Base-by-base conservation (phyloP, 2,113 vertebrate genomes). In the Bagarius yarrelli region DNA sequence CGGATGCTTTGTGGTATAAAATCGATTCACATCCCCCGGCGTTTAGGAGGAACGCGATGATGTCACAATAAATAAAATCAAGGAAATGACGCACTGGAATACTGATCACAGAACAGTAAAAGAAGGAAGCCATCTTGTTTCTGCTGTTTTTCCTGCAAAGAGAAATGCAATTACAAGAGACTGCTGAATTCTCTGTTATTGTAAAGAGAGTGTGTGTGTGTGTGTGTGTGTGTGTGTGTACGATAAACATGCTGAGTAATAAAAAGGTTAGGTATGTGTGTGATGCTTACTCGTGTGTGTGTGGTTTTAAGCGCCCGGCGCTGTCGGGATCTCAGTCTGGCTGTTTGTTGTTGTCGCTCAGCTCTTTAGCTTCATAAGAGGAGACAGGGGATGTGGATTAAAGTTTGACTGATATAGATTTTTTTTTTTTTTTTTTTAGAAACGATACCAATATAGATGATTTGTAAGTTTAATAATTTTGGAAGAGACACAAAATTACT, bases 21-120 rank as follows among this genome's bases (percentile, higher is more conserved):
- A 50, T 12, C 1, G 78, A 71, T 47, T 59, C 53, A 78, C 57
- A 19, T 34, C 64, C 36, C 21, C 36, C 13, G 12, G n/a, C 9
- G 23, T 57, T 70, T 19, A 53, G 25, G 50, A 73, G n/a, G 21
- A 53, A 30, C 13, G 70, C 4, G 25, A 27, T 0, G 55, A 8
- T 47, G 47, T 52, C 61, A 21, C 55, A 71, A 50, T 30, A 71
- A 61, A 72, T 72, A 72, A 72, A 80, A 47, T 40, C 32, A n/a
- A 52, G 1, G 53, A 6, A n/a, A 30, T 52, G 78, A 34, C 18
- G 56, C 27, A 59, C 55, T 52, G 67, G 15, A 80, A 25, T 72
- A 32, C 67, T 80, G 25, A 72, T 61, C 56, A 52, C 78, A 61
- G 78, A 61, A 72, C 47, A 14, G 30, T 60, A 18, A 30, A 60